Base-by-base conservation (phyloP, 2,113 vertebrate species). In the Microcebus ravelobensis region DNA sequence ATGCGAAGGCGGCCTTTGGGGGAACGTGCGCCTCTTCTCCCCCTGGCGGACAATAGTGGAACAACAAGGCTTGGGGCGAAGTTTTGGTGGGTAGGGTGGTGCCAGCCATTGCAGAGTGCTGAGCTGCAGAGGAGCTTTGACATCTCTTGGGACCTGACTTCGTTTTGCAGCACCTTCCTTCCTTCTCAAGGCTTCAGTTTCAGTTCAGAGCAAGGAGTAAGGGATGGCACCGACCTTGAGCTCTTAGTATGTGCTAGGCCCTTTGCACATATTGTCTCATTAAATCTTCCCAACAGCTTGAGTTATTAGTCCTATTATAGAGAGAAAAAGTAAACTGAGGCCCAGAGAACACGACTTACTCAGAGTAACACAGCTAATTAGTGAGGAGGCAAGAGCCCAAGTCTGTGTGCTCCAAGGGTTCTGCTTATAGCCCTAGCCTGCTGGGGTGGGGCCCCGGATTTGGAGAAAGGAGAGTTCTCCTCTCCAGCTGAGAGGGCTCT, bases 11-110 rank as follows among this genome's bases (percentile, higher is more conserved):
- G 0, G 3, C 31, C 42, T 10, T 25, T 11, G 7, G 31, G 70
- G 42, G 68, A 90, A 61, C 18, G 36, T 20, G 89, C 31, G 21
- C 57, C 77, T 61, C 87, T 85, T 59, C 93, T 39, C 92, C 91
- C 89, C 82, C 94, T 96, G 36, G 81, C 17, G 93, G 94, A 67
- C 45, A 48, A 39, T 5, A 27, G 15, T 31, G 83, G 29, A 65
- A 90, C 52, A 61, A 20, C 39, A 42, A 29, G 29, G 20, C 50
- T 59, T 65, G 31, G n/a, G 11, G 23, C n/a, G 63, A 34, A 2
- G n/a, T 52, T 80, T 70, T 45, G 45, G 18, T 2, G 48, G 12
- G 25, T 20, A 21, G 2, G 13, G 20, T 2, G 10, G 14, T 12
- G 20, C 27, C 8, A 7, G n/a, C 23, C 21, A 5, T 45, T 23